Evolutionary conservation across 2,888 invertebrate species (phyloP), one percentile per base, ranked within the genome.

Genomic region (Taphrorychus bicolor): DNA sequence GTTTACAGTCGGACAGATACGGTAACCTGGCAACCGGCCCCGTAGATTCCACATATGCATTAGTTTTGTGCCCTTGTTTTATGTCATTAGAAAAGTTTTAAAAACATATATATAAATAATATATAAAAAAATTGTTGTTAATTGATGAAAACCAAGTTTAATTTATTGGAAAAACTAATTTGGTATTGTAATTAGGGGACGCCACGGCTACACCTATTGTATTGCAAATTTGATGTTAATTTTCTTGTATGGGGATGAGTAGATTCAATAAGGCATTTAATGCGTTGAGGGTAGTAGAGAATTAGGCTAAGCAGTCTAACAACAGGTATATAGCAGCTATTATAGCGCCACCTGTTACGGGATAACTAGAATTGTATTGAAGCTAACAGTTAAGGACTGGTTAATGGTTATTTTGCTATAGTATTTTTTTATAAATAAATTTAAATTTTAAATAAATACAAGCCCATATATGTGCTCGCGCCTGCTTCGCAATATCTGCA

Each of bases 141-240:
- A n/a, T n/a, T n/a, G n/a, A n/a, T n/a, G n/a, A n/a, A n/a, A n/a
- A n/a, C n/a, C n/a, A n/a, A n/a, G n/a, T n/a, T n/a, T n/a, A n/a
- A n/a, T n/a, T n/a, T n/a, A n/a, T n/a, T n/a, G n/a, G n/a, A n/a
- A n/a, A n/a, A n/a, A n/a, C n/a, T n/a, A n/a, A n/a, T n/a, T n/a
- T n/a, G n/a, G 32, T 32, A 32, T 11, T 9, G 7, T 11, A 16
- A 45, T 17, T 45, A 3, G 45, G 45, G 45, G 45, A 16, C 45
- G 7, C 45, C 51, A 51, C 51, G 7, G 17, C n/a, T 14, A 7
- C 17, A 45, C 80, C 82, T 75, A 82, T 82, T 82, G 82, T 82
- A 80, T 81, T 82, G 82, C 82, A 82, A 81, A 82, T 82, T 82
- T 79, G 78, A 82, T 81, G 82, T 81, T 81, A 81, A 82, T 82